Conservation (phyloP, 2,113 vertebrate species). For the Sialia sialis region DNA sequence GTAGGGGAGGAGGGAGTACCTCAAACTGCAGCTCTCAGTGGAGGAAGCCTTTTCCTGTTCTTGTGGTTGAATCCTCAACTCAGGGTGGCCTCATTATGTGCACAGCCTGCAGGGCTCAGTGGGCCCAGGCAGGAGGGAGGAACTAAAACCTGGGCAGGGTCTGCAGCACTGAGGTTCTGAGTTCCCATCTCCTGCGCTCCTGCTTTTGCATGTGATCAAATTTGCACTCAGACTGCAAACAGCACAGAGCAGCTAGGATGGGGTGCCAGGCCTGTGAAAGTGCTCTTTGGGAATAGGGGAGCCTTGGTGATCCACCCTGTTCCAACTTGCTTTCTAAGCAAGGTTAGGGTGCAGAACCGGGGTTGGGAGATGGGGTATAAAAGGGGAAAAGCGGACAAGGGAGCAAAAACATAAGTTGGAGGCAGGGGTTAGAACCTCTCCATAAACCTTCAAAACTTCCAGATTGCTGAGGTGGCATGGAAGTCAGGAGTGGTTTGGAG, state of each 20-base stretch:
- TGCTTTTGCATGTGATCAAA: fast-evolving
- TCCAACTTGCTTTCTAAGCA: fast-evolving
- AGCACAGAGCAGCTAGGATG: neutral
- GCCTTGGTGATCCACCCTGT: too few relatives aligned
- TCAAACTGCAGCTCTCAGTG: neutral
- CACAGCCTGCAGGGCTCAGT: neutral
- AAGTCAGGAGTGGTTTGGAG: neutral
- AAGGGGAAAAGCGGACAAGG: neutral
- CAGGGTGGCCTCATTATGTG: neutral
- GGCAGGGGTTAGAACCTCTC: fast-evolving
- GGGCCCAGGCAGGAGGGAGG: neutral
- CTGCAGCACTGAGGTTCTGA: fast-evolving
- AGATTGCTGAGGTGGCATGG: fast-evolving
- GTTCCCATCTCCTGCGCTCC: fast-evolving
- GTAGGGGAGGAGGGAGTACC: neutral
- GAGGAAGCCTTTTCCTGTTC: neutral
- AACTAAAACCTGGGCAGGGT: neutral
- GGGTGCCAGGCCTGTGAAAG: fast-evolving
- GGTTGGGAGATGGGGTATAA: neutral
- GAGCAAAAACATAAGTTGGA: neutral
- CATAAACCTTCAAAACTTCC: neutral
- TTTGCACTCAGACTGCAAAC: neutral
- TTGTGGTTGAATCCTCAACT: neutral
- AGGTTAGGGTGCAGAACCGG: neutral
- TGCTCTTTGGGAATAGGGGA: neutral